Evolutionary conservation across 2,888 invertebrate genomes (phyloP).

Genomic region (Cheilosia vernalis): DNA sequence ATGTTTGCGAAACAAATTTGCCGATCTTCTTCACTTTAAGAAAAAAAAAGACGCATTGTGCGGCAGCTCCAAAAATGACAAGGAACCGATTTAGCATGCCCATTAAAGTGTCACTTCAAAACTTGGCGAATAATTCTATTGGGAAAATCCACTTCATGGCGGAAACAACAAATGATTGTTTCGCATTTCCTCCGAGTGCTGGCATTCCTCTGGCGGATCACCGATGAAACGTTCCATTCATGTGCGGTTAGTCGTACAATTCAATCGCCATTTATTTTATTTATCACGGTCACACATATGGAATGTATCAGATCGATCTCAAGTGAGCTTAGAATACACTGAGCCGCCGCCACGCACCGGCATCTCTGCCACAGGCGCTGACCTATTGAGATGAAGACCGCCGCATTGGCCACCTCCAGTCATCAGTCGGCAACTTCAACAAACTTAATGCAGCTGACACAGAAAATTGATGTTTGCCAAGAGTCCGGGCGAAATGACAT

Average conservation of each 20-base stretch:
- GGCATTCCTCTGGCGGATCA: constrained; percentile 29
- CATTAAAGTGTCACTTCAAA: neutral
- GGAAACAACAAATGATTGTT: constrained; percentile 23
- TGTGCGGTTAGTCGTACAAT: constrained; percentile 24
- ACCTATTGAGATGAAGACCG: constrained; percentile 60
- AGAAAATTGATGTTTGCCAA: constrained; percentile 65
- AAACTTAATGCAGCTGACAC: constrained; percentile 63
- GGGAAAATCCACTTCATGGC: constrained; percentile 5
- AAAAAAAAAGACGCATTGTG: neutral
- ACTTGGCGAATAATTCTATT: neutral
- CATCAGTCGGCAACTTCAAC: constrained; percentile 66
- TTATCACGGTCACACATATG: constrained; percentile 58
- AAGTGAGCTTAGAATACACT: constrained; percentile 19
- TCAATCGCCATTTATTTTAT: constrained; percentile 42
- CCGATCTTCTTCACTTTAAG: neutral
- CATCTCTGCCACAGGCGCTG: constrained; percentile 35
- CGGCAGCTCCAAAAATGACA: neutral
- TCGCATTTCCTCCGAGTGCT: constrained; percentile 12
- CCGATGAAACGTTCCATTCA: constrained; percentile 33
- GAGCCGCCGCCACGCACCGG: constrained; percentile 27
- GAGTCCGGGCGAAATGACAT: constrained; percentile 47
- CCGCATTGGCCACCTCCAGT: constrained; percentile 25
- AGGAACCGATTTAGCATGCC: neutral
- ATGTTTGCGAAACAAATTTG: constrained; percentile 4
- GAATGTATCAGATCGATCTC: constrained; percentile 46